Base-by-base conservation (phyloP, 1,140 invertebrate genomes). In the Trypoxylus dichotomus region DNA sequence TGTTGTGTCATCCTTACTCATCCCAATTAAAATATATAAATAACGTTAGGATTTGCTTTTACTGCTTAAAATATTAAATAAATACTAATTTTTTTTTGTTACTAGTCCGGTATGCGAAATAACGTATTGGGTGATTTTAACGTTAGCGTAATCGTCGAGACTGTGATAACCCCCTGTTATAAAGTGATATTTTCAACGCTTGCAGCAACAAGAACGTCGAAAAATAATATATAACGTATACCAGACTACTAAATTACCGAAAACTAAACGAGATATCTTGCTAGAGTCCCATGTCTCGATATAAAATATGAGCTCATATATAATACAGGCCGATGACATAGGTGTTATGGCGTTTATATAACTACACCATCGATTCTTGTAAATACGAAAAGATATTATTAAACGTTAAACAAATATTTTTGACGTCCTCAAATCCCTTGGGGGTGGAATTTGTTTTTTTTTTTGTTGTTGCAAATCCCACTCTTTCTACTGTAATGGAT, bases 251-350 rank as follows among this genome's bases (percentile, higher is more conserved):
- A 60, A 60, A 60, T 60, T 60, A 60, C 54, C 24, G 6, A 24
- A 60, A 60, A 60, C 54, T 60, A 60, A 27, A 37, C 6, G 71
- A 73, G 71, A 73, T 37, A 73, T 27, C 24, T 73, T 29, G 71
- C 24, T 73, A 60, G 24, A 73, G 71, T 73, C 71, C 29, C 71
- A 73, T 73, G 71, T 73, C 71, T 73, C 71, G 15, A 15, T 73
- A 37, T 73, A 73, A 73, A 73, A 73, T 73, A 73, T 73, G n/a
- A 15, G 19, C 71, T 73, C 71, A 73, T 27, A 27, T 73, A 73
- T 37, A 24, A 27, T 19, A 37, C 19, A n/a, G 2, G 71, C 24
- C 27, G 71, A 73, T 73, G 71, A 73, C 71, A 19, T 63, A 25
- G 58, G 58, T 25, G 19, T 63, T 37, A 37, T 37, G 32, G 32